Conservation (phyloP, 2,888 invertebrate genomes). For the Drosophila macrospina region DNA sequence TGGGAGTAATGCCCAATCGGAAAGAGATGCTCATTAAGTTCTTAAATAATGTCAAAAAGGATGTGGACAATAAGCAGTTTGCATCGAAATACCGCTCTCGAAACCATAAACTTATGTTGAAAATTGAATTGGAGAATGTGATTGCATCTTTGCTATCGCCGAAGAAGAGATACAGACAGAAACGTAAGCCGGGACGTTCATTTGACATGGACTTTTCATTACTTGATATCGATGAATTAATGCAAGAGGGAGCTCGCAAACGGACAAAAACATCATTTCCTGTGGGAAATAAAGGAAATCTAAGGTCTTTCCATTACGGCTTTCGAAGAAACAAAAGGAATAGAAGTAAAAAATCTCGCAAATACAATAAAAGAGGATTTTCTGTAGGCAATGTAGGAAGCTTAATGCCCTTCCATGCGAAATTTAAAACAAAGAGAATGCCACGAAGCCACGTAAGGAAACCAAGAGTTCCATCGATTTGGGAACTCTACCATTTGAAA, state of each 20-base stretch:
- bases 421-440: neutral
- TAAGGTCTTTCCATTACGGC: too few relatives aligned
- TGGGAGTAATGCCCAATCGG: conserved; percentile 9
- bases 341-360: neutral
- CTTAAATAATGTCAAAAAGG: conserved; percentile 6
- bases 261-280: too few relatives aligned
- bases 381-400: neutral
- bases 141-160: neutral
- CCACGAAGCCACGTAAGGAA: neutral
- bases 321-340: too few relatives aligned
- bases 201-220: neutral
- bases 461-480: neutral
- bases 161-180: neutral
- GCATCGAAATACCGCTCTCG: neutral
- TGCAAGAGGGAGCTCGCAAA: neutral
- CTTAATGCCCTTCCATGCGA: neutral
- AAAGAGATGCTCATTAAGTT: conserved; percentile 5
- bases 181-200: neutral
- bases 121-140: neutral
- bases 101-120: neutral
- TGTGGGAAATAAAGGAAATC: too few relatives aligned
- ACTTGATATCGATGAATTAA: neutral
- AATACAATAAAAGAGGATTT: too few relatives aligned
- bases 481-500: neutral
- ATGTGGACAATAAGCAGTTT: neutral